Conservation (phyloP, 1,140 invertebrate genomes). For the Orussus abietinus region DNA sequence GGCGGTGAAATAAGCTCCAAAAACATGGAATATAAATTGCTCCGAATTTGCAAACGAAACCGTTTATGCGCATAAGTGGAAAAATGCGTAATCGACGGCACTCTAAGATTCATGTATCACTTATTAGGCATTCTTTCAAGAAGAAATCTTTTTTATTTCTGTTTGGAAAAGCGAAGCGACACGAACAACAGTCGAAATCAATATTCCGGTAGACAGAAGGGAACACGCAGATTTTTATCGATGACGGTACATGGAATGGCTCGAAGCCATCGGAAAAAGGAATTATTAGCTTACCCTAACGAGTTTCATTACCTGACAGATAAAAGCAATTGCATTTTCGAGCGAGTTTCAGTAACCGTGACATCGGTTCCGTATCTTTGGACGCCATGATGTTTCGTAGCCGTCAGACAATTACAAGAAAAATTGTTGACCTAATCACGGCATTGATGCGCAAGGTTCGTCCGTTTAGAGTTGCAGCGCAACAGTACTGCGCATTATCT, state of each 20-base stretch:
- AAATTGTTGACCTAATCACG: constrained; percentile 15
- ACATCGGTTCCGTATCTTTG: constrained; percentile 57
- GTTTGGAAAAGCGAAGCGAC: neutral
- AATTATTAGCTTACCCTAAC: neutral
- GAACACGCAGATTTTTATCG: constrained; percentile 18
- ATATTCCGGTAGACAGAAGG: constrained; percentile 29
- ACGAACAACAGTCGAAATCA: constrained; percentile 37
- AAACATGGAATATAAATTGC: too few species aligned
- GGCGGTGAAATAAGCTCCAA: too few species aligned
- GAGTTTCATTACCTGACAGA: constrained; percentile 63
- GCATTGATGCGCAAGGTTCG: constrained; percentile 13
- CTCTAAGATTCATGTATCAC: too few species aligned
- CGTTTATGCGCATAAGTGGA: too few species aligned
- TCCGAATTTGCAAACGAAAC: too few species aligned
- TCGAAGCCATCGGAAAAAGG: neutral
- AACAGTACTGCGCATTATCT: too few species aligned
- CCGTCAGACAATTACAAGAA: constrained; percentile 34
- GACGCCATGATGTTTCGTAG: constrained; percentile 48
- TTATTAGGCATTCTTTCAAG: too few species aligned
- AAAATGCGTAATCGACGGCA: too few species aligned
- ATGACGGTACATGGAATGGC: constrained; percentile 5
- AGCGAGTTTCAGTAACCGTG: constrained; percentile 69
- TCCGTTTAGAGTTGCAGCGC: constrained; percentile 5
- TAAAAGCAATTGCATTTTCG: constrained; percentile 85
- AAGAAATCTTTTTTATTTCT: neutral